Conservation (phyloP, 2,888 invertebrate genomes). For the Perdita meconis region DNA sequence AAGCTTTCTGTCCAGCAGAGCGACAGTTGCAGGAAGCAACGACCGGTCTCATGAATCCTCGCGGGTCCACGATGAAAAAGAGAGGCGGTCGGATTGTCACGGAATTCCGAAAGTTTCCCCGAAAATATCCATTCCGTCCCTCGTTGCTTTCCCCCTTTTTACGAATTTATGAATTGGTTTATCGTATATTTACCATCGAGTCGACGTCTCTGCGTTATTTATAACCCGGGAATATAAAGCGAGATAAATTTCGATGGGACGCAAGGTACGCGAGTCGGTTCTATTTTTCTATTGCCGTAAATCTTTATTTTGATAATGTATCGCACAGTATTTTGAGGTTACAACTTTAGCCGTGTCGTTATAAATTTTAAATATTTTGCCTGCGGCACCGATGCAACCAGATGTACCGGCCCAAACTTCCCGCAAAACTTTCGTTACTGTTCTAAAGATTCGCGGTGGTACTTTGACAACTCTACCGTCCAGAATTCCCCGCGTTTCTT, state of each 20-base stretch:
- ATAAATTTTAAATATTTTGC: constrained; percentile 38
- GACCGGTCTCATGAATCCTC: constrained; percentile 19
- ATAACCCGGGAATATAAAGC: constrained; percentile 8
- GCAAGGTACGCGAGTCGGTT: not conserved
- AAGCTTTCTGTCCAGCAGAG: constrained; percentile 1
- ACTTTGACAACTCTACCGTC: constrained; percentile 25
- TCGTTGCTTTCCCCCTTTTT: constrained; percentile 10
- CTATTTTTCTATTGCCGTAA: not conserved
- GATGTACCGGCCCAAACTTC: constrained; percentile 11
- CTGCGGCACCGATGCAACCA: not conserved
- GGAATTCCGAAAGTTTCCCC: constrained; percentile 6
- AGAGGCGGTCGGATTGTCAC: not conserved
- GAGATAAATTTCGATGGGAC: constrained; percentile 16
- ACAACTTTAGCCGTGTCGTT: not conserved
- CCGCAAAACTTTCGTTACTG: constrained; percentile 3
- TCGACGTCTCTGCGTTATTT: constrained; percentile 24
- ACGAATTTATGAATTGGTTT: constrained; percentile 14
- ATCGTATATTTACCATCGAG: not conserved
- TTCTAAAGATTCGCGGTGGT: constrained; percentile 1
- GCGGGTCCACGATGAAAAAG: constrained; percentile 16
- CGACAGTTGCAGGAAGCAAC: constrained; percentile 29
- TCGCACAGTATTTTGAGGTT: not conserved
- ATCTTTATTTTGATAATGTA: constrained; percentile 38
- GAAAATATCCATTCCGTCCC: constrained; percentile 6
- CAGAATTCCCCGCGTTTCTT: constrained; percentile 27